These are phyloP conservation scores for Megastigmus dorsalis DNA, from an alignment of 2,888 invertebrate genomes.

Conservation along the genomic window DNA sequence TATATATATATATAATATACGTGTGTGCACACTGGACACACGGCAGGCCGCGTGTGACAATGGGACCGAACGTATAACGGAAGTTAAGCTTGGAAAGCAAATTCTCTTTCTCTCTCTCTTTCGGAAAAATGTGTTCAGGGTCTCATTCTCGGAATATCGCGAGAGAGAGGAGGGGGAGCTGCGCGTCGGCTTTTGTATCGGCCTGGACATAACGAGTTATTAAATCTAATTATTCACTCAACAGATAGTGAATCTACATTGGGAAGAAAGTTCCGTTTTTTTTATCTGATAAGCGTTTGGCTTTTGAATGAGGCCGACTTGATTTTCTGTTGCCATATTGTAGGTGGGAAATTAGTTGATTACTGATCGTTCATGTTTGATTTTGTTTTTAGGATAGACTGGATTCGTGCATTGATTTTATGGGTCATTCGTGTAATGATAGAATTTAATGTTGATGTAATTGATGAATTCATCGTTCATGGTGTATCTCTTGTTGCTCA, in stretches of 20 bases:
- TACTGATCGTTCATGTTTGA: no score
- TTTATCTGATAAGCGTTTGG: neutral
- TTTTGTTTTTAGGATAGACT: no score
- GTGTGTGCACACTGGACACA: constrained; percentile 44
- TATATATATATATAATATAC: no score
- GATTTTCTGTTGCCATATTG: neutral
- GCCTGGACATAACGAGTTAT: constrained; percentile 41
- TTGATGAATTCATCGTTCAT: no score
- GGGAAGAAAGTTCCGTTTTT: neutral
- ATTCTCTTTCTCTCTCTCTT: constrained; percentile 10
- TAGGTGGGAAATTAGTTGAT: no score
- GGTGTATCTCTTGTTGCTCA: no score
- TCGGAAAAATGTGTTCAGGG: neutral
- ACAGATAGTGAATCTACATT: neutral
- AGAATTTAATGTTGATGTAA: no score
- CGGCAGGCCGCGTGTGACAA: constrained; percentile 37
- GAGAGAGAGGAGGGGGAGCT: constrained; percentile 18
- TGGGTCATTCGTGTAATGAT: no score
- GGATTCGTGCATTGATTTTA: no score
- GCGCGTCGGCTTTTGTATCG: constrained; percentile 48
- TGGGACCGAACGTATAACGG: constrained; percentile 33
- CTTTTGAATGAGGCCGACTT: neutral
- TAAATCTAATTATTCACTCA: constrained; percentile 36
- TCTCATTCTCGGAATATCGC: constrained; percentile 33
- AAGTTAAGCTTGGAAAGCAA: constrained; percentile 45